These are phyloP conservation scores for Papio anubis DNA, from an alignment of 2,113 vertebrate species.

Conservation along the genomic window DNA sequence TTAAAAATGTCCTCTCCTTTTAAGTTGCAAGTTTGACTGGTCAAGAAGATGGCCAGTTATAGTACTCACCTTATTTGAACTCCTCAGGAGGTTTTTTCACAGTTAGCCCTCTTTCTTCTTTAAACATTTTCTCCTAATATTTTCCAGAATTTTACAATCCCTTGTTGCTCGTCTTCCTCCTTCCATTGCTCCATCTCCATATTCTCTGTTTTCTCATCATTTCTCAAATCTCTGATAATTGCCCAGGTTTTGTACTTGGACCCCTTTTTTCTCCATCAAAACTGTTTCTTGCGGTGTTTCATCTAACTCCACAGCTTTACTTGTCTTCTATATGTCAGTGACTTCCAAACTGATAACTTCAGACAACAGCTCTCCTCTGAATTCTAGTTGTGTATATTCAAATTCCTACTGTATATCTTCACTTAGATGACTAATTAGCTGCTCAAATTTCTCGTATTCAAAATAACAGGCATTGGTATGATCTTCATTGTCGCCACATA, in stretches of 20 bases:
- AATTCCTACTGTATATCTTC: neutral
- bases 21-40: neutral
- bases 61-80: neutral
- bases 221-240: neutral
- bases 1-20: neutral
- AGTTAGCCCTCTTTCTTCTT: neutral
- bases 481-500: neutral
- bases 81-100: neutral
- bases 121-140: neutral
- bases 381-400: neutral
- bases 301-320: neutral
- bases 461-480: neutral
- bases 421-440: neutral
- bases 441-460: neutral
- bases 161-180: neutral
- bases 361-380: accelerated
- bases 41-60: neutral
- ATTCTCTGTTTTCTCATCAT: neutral
- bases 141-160: neutral
- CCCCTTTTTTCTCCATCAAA: neutral
- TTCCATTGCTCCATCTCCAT: neutral
- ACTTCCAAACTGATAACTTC: neutral
- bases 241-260: neutral
- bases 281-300: neutral
- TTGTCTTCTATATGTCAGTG: neutral